Evolutionary conservation across 2,888 invertebrate genomes (phyloP).

Genomic region (Rutpela maculata): DNA sequence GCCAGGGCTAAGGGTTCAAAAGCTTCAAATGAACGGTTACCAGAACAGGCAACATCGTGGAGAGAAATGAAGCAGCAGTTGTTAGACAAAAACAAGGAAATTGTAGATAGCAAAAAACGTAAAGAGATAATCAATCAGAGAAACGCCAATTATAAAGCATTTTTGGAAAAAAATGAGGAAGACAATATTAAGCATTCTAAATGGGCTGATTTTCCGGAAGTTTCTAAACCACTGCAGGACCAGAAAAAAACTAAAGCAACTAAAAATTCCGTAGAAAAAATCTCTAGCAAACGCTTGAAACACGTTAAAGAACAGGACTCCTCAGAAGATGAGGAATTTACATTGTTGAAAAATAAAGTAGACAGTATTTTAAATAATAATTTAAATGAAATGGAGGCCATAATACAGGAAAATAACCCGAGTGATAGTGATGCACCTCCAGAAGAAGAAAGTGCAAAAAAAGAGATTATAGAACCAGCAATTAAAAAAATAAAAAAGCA

Average conservation of each 20-base stretch:
- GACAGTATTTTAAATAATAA: constrained; percentile 45
- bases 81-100: constrained; percentile 75
- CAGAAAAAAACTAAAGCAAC: constrained; percentile 24
- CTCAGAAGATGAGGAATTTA: constrained; percentile 47
- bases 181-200: constrained; percentile 74
- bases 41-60: constrained; percentile 85
- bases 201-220: constrained; percentile 77
- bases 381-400: not conserved
- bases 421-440: constrained; percentile 64
- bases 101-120: constrained; percentile 74
- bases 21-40: constrained; percentile 82
- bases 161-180: constrained; percentile 72
- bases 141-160: constrained; percentile 63
- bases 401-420: not conserved
- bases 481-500: constrained; percentile 56
- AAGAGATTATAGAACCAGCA: constrained; percentile 55
- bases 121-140: constrained; percentile 67
- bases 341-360: not conserved
- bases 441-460: constrained; percentile 63
- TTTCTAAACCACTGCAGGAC: constrained; percentile 1
- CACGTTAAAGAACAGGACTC: not conserved
- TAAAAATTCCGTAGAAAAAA: constrained; percentile 26
- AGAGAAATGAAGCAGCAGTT: constrained; percentile 81
- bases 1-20: constrained; percentile 86
- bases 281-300: not conserved